Conservation (phyloP, 2,888 invertebrate species). For the Ormyrus pomaceus region DNA sequence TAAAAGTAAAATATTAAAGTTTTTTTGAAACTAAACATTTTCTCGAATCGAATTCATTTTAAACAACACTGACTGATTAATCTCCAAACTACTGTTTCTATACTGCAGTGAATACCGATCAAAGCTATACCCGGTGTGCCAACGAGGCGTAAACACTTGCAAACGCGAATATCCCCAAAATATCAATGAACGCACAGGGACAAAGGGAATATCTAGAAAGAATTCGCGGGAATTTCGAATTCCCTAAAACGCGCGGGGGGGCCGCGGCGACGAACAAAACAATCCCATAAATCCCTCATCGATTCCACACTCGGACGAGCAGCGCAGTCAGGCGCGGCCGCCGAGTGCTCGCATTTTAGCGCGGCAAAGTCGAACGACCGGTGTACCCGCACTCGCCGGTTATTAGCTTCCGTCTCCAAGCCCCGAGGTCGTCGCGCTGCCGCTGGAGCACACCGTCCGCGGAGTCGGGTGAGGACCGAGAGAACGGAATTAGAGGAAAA, state of each 20-base stretch:
- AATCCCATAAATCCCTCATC: constrained; percentile 29
- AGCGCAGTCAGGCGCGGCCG: not conserved
- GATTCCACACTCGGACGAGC: not conserved
- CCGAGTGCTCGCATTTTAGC: not conserved
- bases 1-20: too few relatives aligned
- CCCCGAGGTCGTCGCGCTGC: not conserved
- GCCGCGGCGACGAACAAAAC: constrained; percentile 12
- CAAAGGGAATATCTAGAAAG: too few relatives aligned
- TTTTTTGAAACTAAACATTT: too few relatives aligned
- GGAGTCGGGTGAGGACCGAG: not conserved
- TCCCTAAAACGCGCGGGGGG: not conserved
- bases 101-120: too few relatives aligned
- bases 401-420: constrained; percentile 12
- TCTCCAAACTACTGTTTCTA: too few relatives aligned
- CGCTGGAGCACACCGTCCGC: not conserved
- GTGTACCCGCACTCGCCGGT: not conserved
- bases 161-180: too few relatives aligned
- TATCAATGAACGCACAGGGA: too few relatives aligned
- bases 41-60: too few relatives aligned
- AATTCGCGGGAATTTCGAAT: too few relatives aligned
- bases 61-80: too few relatives aligned
- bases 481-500: constrained; percentile 45
- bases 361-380: constrained; percentile 7
- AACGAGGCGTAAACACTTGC: too few relatives aligned
- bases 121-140: too few relatives aligned